Evolutionary conservation across 2,113 vertebrate genomes (phyloP).

Genomic region (Perca fluviatilis): DNA sequence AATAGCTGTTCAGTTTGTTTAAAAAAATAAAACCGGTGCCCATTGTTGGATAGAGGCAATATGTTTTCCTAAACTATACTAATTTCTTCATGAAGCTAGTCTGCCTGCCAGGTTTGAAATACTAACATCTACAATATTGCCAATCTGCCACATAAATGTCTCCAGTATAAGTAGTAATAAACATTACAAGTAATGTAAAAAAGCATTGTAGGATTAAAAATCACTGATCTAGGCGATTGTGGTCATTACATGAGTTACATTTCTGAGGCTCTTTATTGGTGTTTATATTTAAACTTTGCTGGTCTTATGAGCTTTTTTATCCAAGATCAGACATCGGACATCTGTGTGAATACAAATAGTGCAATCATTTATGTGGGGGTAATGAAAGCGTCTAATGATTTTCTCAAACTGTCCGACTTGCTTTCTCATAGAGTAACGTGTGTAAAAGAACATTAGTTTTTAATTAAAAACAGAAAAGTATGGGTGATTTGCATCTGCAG

Average conservation of each 20-base stretch:
- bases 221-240: neutral
- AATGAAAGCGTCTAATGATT: neutral
- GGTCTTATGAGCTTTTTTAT: slow-evolving; percentile 2
- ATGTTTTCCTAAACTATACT: slow-evolving; percentile 1
- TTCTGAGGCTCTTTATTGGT: slow-evolving; percentile 14
- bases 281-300: slow-evolving; percentile 2
- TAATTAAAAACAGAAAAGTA: neutral
- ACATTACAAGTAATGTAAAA: neutral
- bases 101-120: neutral
- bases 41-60: neutral
- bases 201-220: neutral
- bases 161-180: neutral
- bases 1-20: neutral
- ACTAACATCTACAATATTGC: neutral
- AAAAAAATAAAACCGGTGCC: neutral
- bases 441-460: neutral
- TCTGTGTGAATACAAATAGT: slow-evolving; percentile 6
- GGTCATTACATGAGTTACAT: neutral
- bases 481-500: neutral
- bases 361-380: neutral
- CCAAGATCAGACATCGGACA: neutral
- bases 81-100: neutral
- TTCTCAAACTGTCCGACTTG: neutral
- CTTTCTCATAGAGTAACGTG: neutral
- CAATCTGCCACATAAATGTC: slow-evolving; percentile 1